A percentile compares a stretch with the other conserved stretches of the same genome.
These are phyloP conservation scores for Metopia argyrocephala DNA, from an alignment of 2,888 invertebrate genomes.

Conservation along the genomic window DNA sequence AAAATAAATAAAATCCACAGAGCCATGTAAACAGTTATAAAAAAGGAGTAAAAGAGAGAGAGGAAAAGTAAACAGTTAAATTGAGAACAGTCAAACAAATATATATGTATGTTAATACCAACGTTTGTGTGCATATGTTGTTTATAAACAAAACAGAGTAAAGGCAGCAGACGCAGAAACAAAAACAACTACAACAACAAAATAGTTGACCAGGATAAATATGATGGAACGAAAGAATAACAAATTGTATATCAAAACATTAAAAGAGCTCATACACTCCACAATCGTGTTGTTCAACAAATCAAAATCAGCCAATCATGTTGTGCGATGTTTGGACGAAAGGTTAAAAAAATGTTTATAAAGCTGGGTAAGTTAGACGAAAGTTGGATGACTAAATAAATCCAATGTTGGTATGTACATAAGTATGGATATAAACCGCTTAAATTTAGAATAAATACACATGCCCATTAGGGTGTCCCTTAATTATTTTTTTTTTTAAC, in stretches of 20 bases:
- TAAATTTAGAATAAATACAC: too few species aligned
- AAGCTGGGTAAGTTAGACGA: too few species aligned
- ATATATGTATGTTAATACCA: background rate
- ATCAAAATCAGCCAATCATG: too few species aligned
- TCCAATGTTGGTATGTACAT: too few species aligned
- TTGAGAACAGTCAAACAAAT: background rate
- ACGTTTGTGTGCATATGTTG: background rate
- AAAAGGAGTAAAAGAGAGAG: background rate
- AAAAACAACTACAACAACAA: constrained; percentile 36
- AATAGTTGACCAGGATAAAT: constrained; percentile 15
- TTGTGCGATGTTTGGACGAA: too few species aligned
- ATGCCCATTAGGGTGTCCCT: too few species aligned
- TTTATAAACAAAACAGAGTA: background rate
- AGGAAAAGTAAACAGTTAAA: background rate
- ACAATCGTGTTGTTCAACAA: too few species aligned
- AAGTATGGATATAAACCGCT: too few species aligned
- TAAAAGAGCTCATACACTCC: too few species aligned
- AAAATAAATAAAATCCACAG: constrained; percentile 14
- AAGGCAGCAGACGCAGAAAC: constrained; percentile 8
- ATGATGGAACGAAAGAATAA: constrained; percentile 30
- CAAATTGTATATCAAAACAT: constrained; percentile 10
- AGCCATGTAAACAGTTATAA: constrained; percentile 24
- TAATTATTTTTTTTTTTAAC: too few species aligned
- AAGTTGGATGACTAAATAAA: too few species aligned
- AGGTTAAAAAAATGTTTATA: too few species aligned